A percentile compares a stretch with the other conserved stretches of the same genome.
phyloP scores from a whole-genome alignment of 2,113 vertebrate species.

The Circaetus gallicus region DNA sequence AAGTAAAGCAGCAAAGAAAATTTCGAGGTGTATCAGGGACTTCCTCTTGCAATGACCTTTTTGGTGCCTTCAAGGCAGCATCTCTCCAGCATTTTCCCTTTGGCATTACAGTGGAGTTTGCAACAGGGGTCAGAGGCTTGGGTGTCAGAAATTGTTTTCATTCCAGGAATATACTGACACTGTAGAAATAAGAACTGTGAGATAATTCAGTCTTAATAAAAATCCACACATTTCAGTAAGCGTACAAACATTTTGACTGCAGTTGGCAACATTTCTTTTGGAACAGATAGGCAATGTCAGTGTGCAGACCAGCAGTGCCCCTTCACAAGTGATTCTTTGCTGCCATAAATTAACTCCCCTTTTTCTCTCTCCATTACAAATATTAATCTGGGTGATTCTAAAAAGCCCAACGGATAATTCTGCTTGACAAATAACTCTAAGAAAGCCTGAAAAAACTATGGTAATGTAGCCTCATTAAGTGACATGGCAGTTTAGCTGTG shows the following conservation, averaged over 20 bases:
- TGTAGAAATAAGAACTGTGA: neutral
- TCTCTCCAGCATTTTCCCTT: neutral
- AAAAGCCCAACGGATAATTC: neutral
- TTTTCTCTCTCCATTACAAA: neutral
- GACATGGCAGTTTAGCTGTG: neutral
- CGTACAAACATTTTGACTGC: neutral
- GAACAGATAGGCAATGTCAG: neutral
- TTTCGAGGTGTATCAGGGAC: neutral
- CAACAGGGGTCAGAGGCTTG: fast-evolving
- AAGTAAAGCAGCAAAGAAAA: neutral
- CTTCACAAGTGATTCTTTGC: neutral
- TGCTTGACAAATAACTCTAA: neutral
- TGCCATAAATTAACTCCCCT: neutral
- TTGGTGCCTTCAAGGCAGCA: neutral
- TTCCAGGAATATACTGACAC: neutral
- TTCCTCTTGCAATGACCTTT: neutral
- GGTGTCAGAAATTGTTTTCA: neutral
- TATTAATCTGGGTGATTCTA: neutral
- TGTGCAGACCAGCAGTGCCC: neutral
- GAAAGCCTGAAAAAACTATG: neutral
- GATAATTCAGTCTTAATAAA: neutral
- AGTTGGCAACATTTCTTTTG: neutral
- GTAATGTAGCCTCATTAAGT: fast-evolving
- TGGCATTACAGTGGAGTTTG: neutral
- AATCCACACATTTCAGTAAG: neutral